Evolutionary conservation across 2,888 invertebrate species (phyloP), one percentile per base, ranked within the genome.

Genomic region (Rhagonycha lutea): DNA sequence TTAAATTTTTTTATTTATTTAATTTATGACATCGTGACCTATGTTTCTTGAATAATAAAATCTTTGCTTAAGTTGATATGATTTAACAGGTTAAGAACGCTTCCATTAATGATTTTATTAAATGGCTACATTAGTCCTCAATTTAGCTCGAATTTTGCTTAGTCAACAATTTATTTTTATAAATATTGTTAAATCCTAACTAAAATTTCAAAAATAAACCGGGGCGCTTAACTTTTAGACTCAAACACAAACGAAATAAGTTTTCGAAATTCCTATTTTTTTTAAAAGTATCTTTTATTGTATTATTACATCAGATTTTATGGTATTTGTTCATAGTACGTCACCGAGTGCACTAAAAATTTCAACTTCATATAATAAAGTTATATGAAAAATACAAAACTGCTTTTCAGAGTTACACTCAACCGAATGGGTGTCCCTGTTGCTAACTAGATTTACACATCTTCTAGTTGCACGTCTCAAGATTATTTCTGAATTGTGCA

Each of bases 61-160:
- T 65, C 71, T 23, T 71, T 47, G 65, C 18, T 65, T 71, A 47
- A 47, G 47, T 28, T 74, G 24, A 67, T 70, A 67, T 74, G 47
- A 75, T 75, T 72, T 18, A 75, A 61, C 71, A 69, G 63, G 69
- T 75, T 75, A 75, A 71, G 28, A 69, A 29, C 60, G 32, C 69
- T 72, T 71, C 63, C 71, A 61, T 68, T 69, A 70, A 26, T 47
- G 47, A 47, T 47, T 47, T 47, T 47, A 47, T 47, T 47, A n/a
- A 47, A 47, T 47, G 47, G n/a, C 7, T n/a, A n/a, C 47, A 47
- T 47, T 47, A 47, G 7, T 2, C n/a, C 47, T n/a, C 47, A 47
- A 47, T 47, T 47, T 47, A 47, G 5, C n/a, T n/a, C 5, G 47
- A 47, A 47, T n/a, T 47, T 47, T n/a, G n/a, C 2, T 47, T 47